phyloP scores from a whole-genome alignment of 2,797 vertebrate genomes.

The Anisognathus igniventris region DNA sequence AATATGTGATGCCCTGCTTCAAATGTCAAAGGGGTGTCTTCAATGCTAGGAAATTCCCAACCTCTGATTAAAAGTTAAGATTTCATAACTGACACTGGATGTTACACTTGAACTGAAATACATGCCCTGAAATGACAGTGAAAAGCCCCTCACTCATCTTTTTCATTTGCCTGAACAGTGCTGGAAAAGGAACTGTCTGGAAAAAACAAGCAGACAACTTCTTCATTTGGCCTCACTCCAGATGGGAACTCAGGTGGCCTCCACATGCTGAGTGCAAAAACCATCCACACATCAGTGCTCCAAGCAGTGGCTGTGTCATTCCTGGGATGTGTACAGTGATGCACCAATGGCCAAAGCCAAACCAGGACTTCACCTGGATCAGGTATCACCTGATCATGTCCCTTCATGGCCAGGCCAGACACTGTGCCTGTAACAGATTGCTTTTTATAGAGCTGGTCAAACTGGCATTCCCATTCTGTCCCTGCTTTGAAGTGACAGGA shows the following conservation, averaged over 20 bases:
- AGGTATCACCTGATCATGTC: rapidly evolving
- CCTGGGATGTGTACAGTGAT: background rate
- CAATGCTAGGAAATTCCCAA: constrained; percentile 17
- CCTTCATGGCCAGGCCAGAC: background rate
- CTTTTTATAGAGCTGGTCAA: background rate
- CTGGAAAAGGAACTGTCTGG: background rate
- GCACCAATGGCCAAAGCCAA: background rate
- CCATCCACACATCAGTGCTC: background rate
- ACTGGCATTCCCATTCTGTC: background rate
- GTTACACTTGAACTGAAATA: background rate
- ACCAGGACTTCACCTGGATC: background rate
- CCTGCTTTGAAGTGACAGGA: background rate
- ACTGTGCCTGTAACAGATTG: rapidly evolving
- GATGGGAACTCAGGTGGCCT: background rate
- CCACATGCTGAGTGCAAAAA: background rate
- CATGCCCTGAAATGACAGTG: background rate
- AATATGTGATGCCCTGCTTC: background rate
- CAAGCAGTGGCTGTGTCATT: background rate
- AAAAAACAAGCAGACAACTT: background rate
- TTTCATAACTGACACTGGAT: background rate
- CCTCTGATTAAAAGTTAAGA: background rate
- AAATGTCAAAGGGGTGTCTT: constrained; percentile 4
- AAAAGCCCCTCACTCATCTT: background rate
- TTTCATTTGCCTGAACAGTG: background rate
- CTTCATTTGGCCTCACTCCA: background rate